Percentiles rank a stretch among this genome's conserved stretches.
These are phyloP conservation scores for Neolamprologus modestus DNA, from an alignment of 2,113 vertebrate genomes.

Conservation along the genomic window DNA sequence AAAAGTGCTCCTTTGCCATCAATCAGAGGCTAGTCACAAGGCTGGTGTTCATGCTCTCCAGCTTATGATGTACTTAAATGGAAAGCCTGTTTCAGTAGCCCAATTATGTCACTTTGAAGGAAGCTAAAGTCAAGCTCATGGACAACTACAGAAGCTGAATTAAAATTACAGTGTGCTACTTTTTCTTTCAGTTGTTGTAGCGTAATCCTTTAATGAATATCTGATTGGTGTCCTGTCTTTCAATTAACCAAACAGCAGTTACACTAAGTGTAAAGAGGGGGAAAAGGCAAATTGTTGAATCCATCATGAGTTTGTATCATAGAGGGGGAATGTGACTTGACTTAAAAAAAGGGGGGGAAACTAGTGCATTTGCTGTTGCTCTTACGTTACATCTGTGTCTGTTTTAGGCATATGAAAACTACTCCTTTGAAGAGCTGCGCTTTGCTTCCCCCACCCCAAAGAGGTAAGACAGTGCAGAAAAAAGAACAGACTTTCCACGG, in stretches of 20 bases:
- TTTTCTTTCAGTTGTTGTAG: not conserved
- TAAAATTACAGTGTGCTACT: not conserved
- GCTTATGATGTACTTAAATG: not conserved
- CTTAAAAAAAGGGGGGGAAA: rapidly evolving
- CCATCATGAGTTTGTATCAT: not conserved
- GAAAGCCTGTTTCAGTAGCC: not conserved
- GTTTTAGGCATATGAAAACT: constrained; percentile 93
- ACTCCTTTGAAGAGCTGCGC: constrained; percentile 97
- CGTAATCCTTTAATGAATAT: not conserved
- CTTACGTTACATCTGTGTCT: not conserved
- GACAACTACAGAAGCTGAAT: not conserved
- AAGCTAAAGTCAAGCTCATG: not conserved
- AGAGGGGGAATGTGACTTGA: not conserved
- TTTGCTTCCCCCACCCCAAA: constrained; percentile 98
- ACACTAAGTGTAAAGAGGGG: not conserved
- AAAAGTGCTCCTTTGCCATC: not conserved
- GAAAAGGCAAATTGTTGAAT: not conserved
- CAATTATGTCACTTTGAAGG: not conserved
- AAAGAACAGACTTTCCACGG: not conserved
- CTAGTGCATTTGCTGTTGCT: not conserved
- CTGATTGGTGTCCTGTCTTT: not conserved
- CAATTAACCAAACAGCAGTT: not conserved
- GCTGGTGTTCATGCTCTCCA: not conserved
- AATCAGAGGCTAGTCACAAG: not conserved
- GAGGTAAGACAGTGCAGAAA: constrained; percentile 66